phyloP scores from a whole-genome alignment of 1,140 invertebrate genomes.

The Caenorhabditis briggsae region DNA sequence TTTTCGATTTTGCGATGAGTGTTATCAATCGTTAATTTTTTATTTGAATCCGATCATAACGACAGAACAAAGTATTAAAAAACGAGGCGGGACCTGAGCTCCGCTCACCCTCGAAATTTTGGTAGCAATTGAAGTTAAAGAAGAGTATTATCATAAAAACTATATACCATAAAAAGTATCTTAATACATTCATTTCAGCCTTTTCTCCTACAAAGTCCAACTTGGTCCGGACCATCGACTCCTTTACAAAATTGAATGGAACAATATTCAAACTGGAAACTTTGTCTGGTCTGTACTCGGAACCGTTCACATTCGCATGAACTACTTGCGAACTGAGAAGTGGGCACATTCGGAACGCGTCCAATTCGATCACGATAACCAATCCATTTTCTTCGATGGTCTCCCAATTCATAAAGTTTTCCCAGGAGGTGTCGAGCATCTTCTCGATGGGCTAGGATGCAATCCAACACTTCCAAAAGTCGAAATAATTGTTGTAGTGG shows the following conservation, averaged over 20 bases:
- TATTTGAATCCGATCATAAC: too few relatives aligned
- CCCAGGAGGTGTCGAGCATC: conserved; percentile 31
- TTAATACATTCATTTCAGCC: background rate
- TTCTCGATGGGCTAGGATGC: conserved; percentile 1
- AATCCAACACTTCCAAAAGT: conserved; percentile 29
- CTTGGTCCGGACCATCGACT: conserved; percentile 19
- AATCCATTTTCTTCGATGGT: conserved; percentile 8
- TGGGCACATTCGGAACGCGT: background rate
- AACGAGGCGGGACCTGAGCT: too few relatives aligned
- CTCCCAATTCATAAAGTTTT: conserved; percentile 7
- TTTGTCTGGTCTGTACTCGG: background rate
- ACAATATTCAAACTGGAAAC: conserved; percentile 29
- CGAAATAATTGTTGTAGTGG: background rate
- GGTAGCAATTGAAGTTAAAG: too few relatives aligned
- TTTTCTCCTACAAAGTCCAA: conserved; percentile 43
- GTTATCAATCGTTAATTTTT: too few relatives aligned
- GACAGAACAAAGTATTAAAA: too few relatives aligned
- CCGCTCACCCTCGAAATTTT: too few relatives aligned
- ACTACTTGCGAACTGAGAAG: background rate
- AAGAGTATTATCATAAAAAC: too few relatives aligned
- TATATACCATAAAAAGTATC: too few relatives aligned
- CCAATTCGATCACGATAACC: conserved; percentile 9
- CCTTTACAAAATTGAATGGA: conserved; percentile 34
- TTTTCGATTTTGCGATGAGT: too few relatives aligned
- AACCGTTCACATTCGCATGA: background rate